phyloP scores from a whole-genome alignment of 2,797 vertebrate genomes.

The Octomys mimax region DNA sequence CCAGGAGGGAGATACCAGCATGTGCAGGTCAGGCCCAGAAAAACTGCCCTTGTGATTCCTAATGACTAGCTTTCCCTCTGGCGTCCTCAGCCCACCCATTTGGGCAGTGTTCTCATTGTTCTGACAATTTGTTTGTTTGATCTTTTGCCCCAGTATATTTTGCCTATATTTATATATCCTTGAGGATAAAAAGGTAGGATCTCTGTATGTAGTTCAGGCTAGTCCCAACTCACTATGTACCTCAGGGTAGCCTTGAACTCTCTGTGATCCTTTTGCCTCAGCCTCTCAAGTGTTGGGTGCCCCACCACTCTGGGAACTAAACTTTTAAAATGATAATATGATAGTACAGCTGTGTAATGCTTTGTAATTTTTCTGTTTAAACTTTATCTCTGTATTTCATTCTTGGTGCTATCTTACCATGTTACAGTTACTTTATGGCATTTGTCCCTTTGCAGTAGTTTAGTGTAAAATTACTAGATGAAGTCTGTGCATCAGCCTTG shows the following conservation, averaged over 20 bases:
- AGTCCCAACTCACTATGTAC: background rate
- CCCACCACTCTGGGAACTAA: background rate
- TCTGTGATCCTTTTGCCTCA: background rate
- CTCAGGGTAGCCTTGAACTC: background rate
- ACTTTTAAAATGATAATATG: background rate
- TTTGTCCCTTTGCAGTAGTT: background rate
- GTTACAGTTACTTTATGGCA: background rate
- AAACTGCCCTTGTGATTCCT: background rate
- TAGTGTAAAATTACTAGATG: background rate
- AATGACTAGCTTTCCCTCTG: background rate
- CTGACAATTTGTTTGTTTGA: background rate
- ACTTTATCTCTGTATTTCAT: background rate
- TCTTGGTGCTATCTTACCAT: background rate
- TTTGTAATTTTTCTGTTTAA: background rate
- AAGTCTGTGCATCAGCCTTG: background rate
- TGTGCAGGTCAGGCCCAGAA: background rate
- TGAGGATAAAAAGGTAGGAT: background rate
- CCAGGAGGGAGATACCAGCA: background rate
- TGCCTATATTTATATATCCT: background rate
- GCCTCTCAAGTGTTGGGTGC: background rate
- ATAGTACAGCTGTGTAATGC: background rate
- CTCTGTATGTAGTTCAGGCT: background rate
- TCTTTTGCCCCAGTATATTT: background rate
- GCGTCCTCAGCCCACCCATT: background rate
- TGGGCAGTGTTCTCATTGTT: background rate